phyloP scores from a whole-genome alignment of 2,888 invertebrate genomes.

The Choreutis nemorana region DNA sequence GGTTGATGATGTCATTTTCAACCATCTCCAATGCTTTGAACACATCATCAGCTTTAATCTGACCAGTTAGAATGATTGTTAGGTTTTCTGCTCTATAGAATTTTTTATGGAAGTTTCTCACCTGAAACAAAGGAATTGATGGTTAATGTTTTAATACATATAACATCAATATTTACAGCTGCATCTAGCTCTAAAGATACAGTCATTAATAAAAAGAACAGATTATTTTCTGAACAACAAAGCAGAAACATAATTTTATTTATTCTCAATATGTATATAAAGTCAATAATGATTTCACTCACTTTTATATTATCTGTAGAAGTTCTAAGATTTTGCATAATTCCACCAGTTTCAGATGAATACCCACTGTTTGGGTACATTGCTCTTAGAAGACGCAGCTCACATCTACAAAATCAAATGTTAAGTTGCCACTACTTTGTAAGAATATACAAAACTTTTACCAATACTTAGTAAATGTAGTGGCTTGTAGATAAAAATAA shows the following conservation, averaged over 20 bases:
- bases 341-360: constrained; percentile 85
- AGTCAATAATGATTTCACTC: constrained; percentile 16
- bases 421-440: neutral
- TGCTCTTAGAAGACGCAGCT: constrained; percentile 69
- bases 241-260: no score
- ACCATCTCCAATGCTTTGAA: constrained; percentile 75
- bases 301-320: constrained; percentile 85
- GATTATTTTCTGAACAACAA: neutral
- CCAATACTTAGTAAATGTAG: neutral
- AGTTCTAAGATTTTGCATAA: constrained; percentile 82
- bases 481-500: neutral
- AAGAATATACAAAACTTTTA: neutral
- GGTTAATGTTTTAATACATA: constrained; percentile 5
- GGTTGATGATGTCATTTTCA: constrained; percentile 78
- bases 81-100: constrained; percentile 92
- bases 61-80: constrained; percentile 83
- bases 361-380: constrained; percentile 87
- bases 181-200: neutral
- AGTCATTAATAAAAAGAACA: neutral
- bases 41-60: constrained; percentile 77
- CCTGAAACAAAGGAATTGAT: constrained; percentile 47
- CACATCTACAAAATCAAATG: constrained; percentile 46
- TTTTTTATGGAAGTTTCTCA: constrained; percentile 79
- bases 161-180: neutral
- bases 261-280: no score